Percentiles rank a stretch among this genome's conserved stretches.
These are phyloP conservation scores for Spisula solida DNA, from an alignment of 2,888 invertebrate species.

Conservation along the genomic window DNA sequence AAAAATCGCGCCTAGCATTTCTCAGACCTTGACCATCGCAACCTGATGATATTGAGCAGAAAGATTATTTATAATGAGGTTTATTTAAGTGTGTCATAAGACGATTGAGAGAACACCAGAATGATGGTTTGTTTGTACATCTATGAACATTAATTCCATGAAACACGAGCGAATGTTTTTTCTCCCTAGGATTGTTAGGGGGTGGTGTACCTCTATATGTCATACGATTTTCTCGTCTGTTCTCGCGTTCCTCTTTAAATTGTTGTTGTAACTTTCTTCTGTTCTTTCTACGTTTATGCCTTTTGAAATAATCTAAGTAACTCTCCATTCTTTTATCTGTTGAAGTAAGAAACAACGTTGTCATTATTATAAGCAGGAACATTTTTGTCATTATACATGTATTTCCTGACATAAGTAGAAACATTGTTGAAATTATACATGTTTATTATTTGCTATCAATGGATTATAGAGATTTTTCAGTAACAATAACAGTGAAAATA, in stretches of 20 bases:
- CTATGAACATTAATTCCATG: constrained; percentile 57
- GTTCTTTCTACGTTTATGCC: constrained; percentile 45
- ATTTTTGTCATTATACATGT: too few species aligned
- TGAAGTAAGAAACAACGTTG: neutral
- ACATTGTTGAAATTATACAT: too few species aligned
- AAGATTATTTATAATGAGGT: neutral
- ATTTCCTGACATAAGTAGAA: too few species aligned
- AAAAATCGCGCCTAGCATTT: too few species aligned
- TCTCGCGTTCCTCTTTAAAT: constrained; percentile 56
- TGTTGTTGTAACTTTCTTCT: constrained; percentile 55
- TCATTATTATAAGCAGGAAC: too few species aligned
- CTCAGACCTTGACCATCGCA: too few species aligned
- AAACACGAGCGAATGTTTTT: constrained; percentile 25
- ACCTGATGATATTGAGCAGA: too few species aligned
- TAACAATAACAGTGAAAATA: too few species aligned
- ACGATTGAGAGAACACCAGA: constrained; percentile 55
- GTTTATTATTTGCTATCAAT: too few species aligned
- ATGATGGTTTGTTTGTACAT: constrained; percentile 55
- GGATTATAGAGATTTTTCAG: too few species aligned
- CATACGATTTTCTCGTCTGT: constrained; percentile 31
- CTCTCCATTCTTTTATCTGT: constrained; percentile 29
- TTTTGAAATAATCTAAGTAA: constrained; percentile 62
- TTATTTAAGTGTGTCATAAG: constrained; percentile 13
- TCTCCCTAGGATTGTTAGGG: neutral
- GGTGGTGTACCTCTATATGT: constrained; percentile 49